Conservation (phyloP, 2,113 vertebrate genomes). For the Oenanthe melanoleuca region DNA sequence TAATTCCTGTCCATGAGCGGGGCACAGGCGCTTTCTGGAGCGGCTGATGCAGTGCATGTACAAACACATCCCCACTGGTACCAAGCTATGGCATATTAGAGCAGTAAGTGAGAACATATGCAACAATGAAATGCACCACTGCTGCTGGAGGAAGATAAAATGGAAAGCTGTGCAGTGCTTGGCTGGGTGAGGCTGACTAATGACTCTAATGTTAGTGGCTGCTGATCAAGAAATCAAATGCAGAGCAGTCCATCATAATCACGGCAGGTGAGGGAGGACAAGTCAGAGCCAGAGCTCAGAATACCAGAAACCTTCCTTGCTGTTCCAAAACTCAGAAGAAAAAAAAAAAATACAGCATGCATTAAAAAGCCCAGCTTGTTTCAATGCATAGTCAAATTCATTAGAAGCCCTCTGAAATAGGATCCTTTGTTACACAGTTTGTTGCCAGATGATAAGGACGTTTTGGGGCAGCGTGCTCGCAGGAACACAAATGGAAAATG, state of each 20-base stretch:
- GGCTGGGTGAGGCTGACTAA: slow-evolving; percentile 39
- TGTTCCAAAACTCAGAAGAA: background rate
- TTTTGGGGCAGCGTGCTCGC: background rate
- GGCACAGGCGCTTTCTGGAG: background rate
- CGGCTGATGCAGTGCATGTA: rapidly evolving
- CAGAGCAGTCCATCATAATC: slow-evolving; percentile 9
- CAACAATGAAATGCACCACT: slow-evolving; percentile 9
- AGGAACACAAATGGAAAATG: slow-evolving; percentile 2
- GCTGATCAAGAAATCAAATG: slow-evolving; percentile 52
- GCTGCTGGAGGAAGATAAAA: slow-evolving; percentile 50
- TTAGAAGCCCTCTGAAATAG: background rate
- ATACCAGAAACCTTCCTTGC: background rate
- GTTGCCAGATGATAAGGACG: background rate
- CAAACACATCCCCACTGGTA: background rate
- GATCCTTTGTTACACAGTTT: slow-evolving; percentile 23
- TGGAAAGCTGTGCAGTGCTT: background rate
- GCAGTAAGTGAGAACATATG: slow-evolving; percentile 47
- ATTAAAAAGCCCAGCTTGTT: background rate
- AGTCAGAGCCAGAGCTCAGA: background rate
- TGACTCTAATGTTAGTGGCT: background rate
- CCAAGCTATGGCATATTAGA: background rate
- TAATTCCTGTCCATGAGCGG: background rate
- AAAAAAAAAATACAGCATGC: background rate
- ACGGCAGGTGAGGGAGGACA: background rate
- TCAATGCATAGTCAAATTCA: background rate